These are phyloP conservation scores for Apis dorsata DNA, from an alignment of 1,140 invertebrate genomes.

Conservation along the genomic window DNA sequence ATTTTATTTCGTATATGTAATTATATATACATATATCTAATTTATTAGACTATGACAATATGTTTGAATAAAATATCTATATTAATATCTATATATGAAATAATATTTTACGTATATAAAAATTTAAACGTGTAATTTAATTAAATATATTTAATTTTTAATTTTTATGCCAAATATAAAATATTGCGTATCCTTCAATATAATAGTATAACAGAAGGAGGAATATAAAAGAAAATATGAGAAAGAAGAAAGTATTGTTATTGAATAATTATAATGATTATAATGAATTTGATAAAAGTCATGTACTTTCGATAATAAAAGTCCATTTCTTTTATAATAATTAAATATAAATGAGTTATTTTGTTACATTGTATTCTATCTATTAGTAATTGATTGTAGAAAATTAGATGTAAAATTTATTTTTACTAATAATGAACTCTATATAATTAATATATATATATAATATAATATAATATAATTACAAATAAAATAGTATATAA, in stretches of 20 bases:
- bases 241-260: neutral
- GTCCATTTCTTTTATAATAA: neutral
- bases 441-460: too few species aligned
- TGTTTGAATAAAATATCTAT: neutral
- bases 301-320: neutral
- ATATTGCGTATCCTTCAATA: neutral
- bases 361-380: neutral
- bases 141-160: too few species aligned
- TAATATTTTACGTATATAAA: neutral
- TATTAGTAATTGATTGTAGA: neutral
- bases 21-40: conserved; percentile 36
- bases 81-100: too few species aligned
- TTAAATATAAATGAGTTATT: neutral
- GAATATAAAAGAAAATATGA: neutral
- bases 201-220: neutral
- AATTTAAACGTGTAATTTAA: neutral
- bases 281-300: neutral
- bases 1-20: neutral
- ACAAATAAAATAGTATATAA: too few species aligned
- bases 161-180: neutral
- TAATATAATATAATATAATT: too few species aligned
- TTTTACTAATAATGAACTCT: neutral
- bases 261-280: neutral
- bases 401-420: too few species aligned
- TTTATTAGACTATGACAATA: conserved; percentile 14